phyloP scores from a whole-genome alignment of 1,140 invertebrate genomes.

The Elymnias hypermnestra region DNA sequence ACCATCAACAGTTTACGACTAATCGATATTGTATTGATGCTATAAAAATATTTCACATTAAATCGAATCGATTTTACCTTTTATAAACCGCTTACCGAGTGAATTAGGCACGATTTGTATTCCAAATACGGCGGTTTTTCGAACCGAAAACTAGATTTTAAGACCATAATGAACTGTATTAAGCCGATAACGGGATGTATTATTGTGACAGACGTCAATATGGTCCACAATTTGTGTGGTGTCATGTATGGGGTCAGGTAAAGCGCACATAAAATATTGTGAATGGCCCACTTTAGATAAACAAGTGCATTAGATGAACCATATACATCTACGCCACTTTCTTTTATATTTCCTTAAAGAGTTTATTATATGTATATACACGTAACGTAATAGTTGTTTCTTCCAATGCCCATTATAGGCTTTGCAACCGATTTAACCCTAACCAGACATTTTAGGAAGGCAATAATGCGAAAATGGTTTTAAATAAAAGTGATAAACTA shows the following conservation, averaged over 20 bases:
- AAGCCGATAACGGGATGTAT: conserved; percentile 14
- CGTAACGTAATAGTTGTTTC: too few species aligned
- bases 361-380: too few species aligned
- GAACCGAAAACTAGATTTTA: conserved; percentile 21
- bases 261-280: conserved; percentile 24
- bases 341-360: neutral
- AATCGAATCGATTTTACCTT: conserved; percentile 18
- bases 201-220: conserved; percentile 20
- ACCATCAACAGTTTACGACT: conserved; percentile 2
- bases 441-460: too few species aligned
- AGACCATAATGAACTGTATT: conserved; percentile 13
- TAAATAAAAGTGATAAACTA: too few species aligned
- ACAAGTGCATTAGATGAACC: conserved; percentile 3
- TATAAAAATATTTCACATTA: conserved; percentile 8
- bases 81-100: conserved; percentile 14
- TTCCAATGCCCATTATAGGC: too few species aligned
- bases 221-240: conserved; percentile 16
- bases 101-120: conserved; percentile 25
- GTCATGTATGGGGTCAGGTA: conserved; percentile 5
- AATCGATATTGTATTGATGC: conserved; percentile 12
- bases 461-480: too few species aligned
- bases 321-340: conserved; percentile 13
- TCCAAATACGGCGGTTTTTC: conserved; percentile 12
- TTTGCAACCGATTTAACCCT: too few species aligned
- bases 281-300: conserved; percentile 22